Base-by-base conservation (phyloP, 2,797 vertebrate species). In the Phrynocephalus vlangalii region DNA sequence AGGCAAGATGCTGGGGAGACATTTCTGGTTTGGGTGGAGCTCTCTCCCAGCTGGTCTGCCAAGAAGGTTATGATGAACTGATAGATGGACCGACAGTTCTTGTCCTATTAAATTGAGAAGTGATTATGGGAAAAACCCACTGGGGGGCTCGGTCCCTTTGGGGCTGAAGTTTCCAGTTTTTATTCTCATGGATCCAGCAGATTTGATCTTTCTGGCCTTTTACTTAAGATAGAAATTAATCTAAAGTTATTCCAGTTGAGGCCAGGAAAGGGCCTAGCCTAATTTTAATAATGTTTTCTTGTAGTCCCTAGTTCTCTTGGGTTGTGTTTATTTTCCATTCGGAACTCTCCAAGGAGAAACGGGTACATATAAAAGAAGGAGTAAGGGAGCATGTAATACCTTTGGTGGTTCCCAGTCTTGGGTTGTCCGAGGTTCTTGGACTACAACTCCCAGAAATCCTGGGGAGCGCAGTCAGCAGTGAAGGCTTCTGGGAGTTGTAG, bases 1-100 rank as follows among this genome's bases (percentile, higher is more conserved):
- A 52, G 56, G 80, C 56, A 60, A 44, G 73, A 75, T 38, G 81
- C 71, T 81, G 56, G 44, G 77, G 70, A 81, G 67, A 30, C 5
- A n/a, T 76, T 79, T 30, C 22, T 68, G 77, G 24, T 52, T 56
- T 24, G 20, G 26, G 77, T 30, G 8, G 52, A 18, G 63, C 52
- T 28, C 22, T 28, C 44, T 48, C 67, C 2, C 48, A 79, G 18
- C 6, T 11, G 7, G 15, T 28, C 18, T 52, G 67, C 68, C 78
- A 86, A 81, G 78, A 6, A 44, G 77, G 83, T 67, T 50, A n/a
- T 80, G 60, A 85, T 83, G 84, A 20, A 79, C 33, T 28, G 60
- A 30, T 79, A 88, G 11, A 72, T 67, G 24, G 24, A 66, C 33
- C 18, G 28, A 16, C n/a, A 60, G 10, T 11, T 50, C 22, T 50